A percentile compares a stretch with the other conserved stretches of the same genome.
Conservation (phyloP, 2,113 vertebrate genomes). For the Neotoma lepida region DNA sequence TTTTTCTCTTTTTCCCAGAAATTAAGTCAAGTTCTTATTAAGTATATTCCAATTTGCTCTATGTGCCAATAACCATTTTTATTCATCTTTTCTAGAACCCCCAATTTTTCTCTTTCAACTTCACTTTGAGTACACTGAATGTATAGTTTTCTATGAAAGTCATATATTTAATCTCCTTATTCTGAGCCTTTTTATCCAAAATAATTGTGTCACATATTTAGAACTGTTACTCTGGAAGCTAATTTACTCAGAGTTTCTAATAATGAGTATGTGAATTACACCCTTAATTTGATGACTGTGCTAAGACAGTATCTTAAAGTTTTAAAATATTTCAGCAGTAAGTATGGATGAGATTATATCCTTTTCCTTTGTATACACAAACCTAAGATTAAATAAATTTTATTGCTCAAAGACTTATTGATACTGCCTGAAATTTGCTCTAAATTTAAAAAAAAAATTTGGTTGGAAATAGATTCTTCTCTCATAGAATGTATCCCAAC, state of each 20-base stretch:
- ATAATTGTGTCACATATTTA: neutral
- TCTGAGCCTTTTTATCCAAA: neutral
- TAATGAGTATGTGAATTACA: neutral
- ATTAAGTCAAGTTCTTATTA: neutral
- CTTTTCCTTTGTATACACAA: neutral
- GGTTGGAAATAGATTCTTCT: too few species aligned
- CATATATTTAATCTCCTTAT: neutral
- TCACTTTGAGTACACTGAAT: neutral
- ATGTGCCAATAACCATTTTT: neutral
- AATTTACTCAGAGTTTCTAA: neutral
- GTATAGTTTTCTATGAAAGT: neutral
- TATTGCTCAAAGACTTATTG: neutral
- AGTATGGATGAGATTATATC: neutral
- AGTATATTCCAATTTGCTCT: neutral
- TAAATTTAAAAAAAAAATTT: neutral
- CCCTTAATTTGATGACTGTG: slow-evolving; percentile 10
- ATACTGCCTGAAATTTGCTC: neutral
- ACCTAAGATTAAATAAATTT: slow-evolving; percentile 30
- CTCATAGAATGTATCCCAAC: too few species aligned
- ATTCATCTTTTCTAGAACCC: neutral
- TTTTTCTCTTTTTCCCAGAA: neutral
- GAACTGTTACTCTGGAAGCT: neutral
- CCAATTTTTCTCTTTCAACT: too few species aligned
- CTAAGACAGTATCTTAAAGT: neutral
- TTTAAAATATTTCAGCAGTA: slow-evolving; percentile 17